A percentile compares a stretch with the other conserved stretches of the same genome.
Conservation (phyloP, 2,113 vertebrate genomes). For the Tichodroma muraria region DNA sequence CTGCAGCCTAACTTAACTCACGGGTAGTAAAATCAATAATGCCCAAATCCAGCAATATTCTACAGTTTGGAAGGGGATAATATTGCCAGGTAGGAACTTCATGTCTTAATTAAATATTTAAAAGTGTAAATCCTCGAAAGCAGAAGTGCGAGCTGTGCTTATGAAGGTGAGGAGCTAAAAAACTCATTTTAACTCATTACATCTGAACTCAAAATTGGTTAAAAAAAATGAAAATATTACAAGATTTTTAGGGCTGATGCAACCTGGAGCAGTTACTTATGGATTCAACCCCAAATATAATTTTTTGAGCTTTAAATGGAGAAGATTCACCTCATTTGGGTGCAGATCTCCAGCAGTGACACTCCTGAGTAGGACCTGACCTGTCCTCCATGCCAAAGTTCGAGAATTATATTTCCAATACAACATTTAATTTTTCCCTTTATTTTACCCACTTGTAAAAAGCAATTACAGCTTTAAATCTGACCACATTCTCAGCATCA, state of each 20-base stretch:
- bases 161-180: background rate
- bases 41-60: background rate
- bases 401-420: background rate
- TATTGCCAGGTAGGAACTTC: background rate
- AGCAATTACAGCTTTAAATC: background rate
- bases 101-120: background rate
- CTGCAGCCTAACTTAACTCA: background rate
- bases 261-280: background rate
- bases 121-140: background rate
- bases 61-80: background rate
- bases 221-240: background rate
- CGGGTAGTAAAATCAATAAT: background rate
- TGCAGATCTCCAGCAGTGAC: background rate
- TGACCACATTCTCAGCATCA: background rate
- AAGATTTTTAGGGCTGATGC: background rate
- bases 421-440: background rate
- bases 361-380: background rate
- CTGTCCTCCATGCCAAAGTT: background rate
- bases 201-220: background rate
- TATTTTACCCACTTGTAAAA: background rate
- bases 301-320: background rate
- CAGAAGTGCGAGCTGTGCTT: background rate
- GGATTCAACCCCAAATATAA: background rate
- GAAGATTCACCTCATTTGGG: background rate
- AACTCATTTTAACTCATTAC: background rate